Evolutionary conservation across 2,797 vertebrate species (phyloP), one percentile per base, ranked within the genome.

Genomic region (Halcyon leucocephala): DNA sequence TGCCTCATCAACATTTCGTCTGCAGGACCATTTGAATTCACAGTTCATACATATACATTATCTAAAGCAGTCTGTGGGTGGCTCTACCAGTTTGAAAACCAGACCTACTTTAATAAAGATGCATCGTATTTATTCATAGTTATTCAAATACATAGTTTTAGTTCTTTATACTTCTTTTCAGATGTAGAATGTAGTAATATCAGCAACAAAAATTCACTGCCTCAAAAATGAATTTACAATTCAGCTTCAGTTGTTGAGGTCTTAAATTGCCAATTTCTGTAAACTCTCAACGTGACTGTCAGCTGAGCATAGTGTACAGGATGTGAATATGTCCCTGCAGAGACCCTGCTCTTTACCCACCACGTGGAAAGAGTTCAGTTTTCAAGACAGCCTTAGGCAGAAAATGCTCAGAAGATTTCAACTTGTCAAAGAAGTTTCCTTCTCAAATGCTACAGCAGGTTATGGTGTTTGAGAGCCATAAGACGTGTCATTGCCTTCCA

Each of bases 361-460:
- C 80, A 66, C 0, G 2, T 62, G 72, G 60, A 86, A 28, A 85
- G 33, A 70, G 74, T 83, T 90, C 92, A 16, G 70, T 89, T 91
- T 90, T 79, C 88, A 73, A 79, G 78, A 95, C 76, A 84, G 85
- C 85, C 85, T 86, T 86, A 93, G 89, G 89, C 90, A 77, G 54
- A 83, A 95, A 90, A 92, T 41, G 87, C 93, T 96, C 79, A 91
- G 65, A 94, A 96, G 72, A 78, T 73, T 93, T 93, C 85, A 76
- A 69, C 41, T 62, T 57, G 93, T 93, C 94, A 97, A 94, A 90
- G 89, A 93, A 62, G 54, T 65, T 94, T 70, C 72, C 52, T 89
- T 84, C 87, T 76, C 76, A 84, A 91, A 84, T 1, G 20, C 66
- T 95, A 66, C 48, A 79, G 82, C 77, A 89, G 88, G 77, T 91